These are phyloP conservation scores for Tanypteryx hageni DNA, from an alignment of 2,888 invertebrate species.

Conservation along the genomic window DNA sequence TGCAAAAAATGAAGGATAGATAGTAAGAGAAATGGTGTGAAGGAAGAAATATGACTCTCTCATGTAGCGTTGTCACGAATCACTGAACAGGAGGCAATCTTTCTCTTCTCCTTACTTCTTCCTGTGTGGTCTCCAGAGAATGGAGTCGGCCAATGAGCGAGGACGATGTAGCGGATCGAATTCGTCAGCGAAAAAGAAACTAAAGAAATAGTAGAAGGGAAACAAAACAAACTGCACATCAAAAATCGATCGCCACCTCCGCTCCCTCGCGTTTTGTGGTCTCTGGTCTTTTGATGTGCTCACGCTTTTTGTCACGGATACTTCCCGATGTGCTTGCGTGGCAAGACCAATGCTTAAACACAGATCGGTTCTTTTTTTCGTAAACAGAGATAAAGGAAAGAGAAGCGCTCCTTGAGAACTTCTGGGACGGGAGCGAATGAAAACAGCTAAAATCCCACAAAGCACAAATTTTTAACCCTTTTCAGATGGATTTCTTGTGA, in stretches of 20 bases:
- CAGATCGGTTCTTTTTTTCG: background rate
- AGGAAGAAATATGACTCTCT: conserved; percentile 41
- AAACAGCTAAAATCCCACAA: background rate
- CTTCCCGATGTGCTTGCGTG: background rate
- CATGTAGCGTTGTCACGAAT: background rate
- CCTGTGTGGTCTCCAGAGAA: conserved; percentile 36
- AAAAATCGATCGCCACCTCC: background rate
- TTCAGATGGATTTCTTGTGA: too few relatives aligned
- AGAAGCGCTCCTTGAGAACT: background rate
- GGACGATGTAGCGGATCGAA: conserved; percentile 49
- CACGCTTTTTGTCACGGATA: background rate
- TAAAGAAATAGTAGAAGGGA: background rate
- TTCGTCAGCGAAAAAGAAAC: conserved; percentile 1
- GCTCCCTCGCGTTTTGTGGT: background rate
- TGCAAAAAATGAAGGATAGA: background rate
- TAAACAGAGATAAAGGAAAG: background rate
- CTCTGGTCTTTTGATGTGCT: conserved; percentile 10
- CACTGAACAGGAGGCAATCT: conserved; percentile 40
- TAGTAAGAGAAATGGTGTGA: background rate
- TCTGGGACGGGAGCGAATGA: background rate
- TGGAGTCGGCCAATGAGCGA: conserved; percentile 51
- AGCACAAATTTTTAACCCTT: too few relatives aligned
- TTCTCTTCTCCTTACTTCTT: conserved; percentile 16
- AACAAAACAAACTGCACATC: background rate
- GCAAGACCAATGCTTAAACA: conserved; percentile 53